Percentiles rank a stretch among this genome's conserved stretches.
phyloP scores from a whole-genome alignment of 2,113 vertebrate species.

The Ia io region DNA sequence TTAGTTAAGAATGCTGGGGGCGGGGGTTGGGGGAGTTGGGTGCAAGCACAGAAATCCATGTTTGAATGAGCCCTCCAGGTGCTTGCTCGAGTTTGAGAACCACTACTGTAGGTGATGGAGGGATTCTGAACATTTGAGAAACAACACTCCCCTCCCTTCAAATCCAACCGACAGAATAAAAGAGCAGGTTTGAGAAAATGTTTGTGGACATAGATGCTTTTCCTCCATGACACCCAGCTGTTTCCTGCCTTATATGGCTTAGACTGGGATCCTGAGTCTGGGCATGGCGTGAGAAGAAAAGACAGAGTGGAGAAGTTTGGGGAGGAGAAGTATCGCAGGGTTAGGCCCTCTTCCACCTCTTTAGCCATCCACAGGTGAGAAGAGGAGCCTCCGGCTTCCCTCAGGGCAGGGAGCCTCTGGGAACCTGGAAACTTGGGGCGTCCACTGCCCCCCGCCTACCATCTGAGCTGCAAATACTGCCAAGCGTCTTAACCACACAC shows the following conservation, averaged over 20 bases:
- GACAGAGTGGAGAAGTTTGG: background rate
- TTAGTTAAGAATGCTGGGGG: background rate
- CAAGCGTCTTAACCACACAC: rapidly evolving
- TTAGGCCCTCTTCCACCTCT: background rate
- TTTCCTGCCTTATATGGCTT: background rate
- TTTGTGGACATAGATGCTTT: background rate
- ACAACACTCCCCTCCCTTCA: background rate
- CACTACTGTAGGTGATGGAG: background rate
- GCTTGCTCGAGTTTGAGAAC: background rate
- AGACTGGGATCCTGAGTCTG: background rate
- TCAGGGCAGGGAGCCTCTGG: background rate
- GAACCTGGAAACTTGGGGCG: background rate
- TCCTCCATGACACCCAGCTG: background rate
- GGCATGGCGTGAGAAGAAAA: background rate
- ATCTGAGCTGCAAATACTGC: background rate
- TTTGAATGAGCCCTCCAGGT: background rate
- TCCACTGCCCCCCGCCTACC: background rate
- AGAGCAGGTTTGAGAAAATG: background rate
- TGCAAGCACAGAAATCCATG: background rate
- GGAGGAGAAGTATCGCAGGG: background rate
- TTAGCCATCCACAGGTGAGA: background rate
- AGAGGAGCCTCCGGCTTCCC: background rate
- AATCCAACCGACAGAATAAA: background rate
- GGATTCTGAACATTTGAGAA: background rate
- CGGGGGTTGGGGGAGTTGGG: too few species aligned